Evolutionary conservation across 2,113 vertebrate species (phyloP), one percentile per base, ranked within the genome.

Genomic region (Misgurnus mizolepis): DNA sequence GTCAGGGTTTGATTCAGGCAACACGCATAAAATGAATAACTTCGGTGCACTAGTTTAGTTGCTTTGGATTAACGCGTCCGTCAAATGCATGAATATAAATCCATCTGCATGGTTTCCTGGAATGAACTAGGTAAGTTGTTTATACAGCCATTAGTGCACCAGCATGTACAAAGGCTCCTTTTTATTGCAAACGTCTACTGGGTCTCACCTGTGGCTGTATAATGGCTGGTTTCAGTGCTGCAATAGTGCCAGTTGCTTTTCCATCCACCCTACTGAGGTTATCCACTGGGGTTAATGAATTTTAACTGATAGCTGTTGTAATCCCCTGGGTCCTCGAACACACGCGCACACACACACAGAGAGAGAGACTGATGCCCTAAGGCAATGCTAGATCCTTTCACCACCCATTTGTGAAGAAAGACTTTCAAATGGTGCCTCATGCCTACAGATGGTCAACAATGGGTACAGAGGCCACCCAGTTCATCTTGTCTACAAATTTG

Each of bases 371-470:
- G 7, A 9, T 39, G 27, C 80, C 64, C 80, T 41, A n/a, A 67
- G 64, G 79, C 49, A 73, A 93, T 88, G 89, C 87, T 89, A 75
- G 89, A 88, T 85, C 91, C 88, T 92, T 93, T 90, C 92, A 91
- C 76, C 60, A 81, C 88, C 92, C 88, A 85, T 87, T 82, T 82
- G 61, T 18, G 41, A 50, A 72, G 9, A 64, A 60, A 65, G 77
- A 43, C 89, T 88, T 73, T 75, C 87, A 89, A 89, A 90, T 84
- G 88, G 88, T 85, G 85, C 87, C 90, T 88, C 88, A 89, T 90
- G 87, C 87, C 88, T 94, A 90, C 94, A 96, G 95, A 95, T 96
- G 95, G 95, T 91, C 90, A 94, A 94, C 94, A 95, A 94, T 93
- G 92, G 93, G 91, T 18, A 91, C 92, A 92, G 90, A 88, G 90